Base-by-base conservation (phyloP, 2,888 invertebrate species). In the Drymonia ruficornis region DNA sequence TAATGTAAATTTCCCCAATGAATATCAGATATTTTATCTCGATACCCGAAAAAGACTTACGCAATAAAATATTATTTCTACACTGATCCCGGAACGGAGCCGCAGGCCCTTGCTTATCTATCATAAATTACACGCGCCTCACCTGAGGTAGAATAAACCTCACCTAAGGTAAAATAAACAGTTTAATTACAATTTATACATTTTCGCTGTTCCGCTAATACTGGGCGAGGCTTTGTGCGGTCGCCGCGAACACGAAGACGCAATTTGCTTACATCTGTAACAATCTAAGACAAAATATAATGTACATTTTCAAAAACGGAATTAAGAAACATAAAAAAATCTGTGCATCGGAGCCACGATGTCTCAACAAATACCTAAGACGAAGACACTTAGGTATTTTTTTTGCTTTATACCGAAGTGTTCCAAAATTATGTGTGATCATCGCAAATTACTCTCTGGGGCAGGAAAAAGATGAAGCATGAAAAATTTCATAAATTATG, bases 101-200 rank as follows among this genome's bases (percentile, higher is more conserved):
- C 46, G 28, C 46, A 15, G 29, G 15, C 15, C 29, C 5, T 46
- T 43, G 19, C 19, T 46, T 52, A 47, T 56, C 18, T 34, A n/a
- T 50, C 31, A 52, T 15, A 47, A 52, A 56, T 49, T 52, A 29
- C 56, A 43, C 40, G 40, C 50, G 51, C 51, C 54, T 47, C 61
- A 64, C 57, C 56, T 56, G 64, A 45, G 55, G 52, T 43, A 51
- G 38, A 53, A 43, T 50, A 48, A 55, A 54, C 50, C 53, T 47
- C 60, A 61, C 52, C 55, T 55, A 61, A 44, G 55, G 52, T 46
- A 52, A 47, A 53, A 43, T 51, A 66, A 67, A 76, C 63, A 68
- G 61, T 74, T 67, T 74, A 71, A 72, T 73, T 73, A 75, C 70
- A 72, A 71, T 72, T 71, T 72, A 72, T 72, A 77, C 70, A 69